Evolutionary conservation across 2,888 invertebrate genomes (phyloP), one percentile per base, ranked within the genome.

Genomic region (Cactoblastis cactorum): DNA sequence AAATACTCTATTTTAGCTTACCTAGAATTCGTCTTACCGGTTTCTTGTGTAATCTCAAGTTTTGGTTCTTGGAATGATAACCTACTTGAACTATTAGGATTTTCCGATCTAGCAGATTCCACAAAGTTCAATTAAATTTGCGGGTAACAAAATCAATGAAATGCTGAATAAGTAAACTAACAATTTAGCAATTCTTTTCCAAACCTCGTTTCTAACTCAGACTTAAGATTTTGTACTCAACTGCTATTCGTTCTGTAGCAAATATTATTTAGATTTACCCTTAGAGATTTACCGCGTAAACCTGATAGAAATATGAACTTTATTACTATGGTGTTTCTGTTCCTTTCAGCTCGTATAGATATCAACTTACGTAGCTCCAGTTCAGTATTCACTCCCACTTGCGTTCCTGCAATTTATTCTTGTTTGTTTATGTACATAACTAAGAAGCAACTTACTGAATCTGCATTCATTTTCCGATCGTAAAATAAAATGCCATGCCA

Each of bases 331-430:
- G n/a, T 43, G 3, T 3, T 43, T 22, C 28, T 15, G 28, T 43
- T 28, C 11, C n/a, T 9, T 32, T 28, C 28, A 43, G 12, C 2
- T 43, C 17, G 43, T 43, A 11, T 43, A 43, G 43, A 28, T 28
- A 11, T 11, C 12, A 43, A 43, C 43, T 28, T 43, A 28, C 43
- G 17, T 43, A 43, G 28, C 43, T 43, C 43, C 28, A 43, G 39
- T 43, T 28, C 28, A 43, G 39, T 43, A 28, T 17, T 22, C 8
- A 39, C 22, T 39, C 28, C 33, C 24, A 28, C 35, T 45, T 34
- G 12, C 15, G 37, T 37, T 17, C 37, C 37, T 15, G 43, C 28
- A 28, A 43, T 43, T 32, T 28, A 43, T 43, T 18, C 32, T 22
- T 48, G 6, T 32, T 6, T 43, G 17, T 43, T 43, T 43, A 17